phyloP scores from a whole-genome alignment of 2,888 invertebrate genomes.

The Tethea ocularis region DNA sequence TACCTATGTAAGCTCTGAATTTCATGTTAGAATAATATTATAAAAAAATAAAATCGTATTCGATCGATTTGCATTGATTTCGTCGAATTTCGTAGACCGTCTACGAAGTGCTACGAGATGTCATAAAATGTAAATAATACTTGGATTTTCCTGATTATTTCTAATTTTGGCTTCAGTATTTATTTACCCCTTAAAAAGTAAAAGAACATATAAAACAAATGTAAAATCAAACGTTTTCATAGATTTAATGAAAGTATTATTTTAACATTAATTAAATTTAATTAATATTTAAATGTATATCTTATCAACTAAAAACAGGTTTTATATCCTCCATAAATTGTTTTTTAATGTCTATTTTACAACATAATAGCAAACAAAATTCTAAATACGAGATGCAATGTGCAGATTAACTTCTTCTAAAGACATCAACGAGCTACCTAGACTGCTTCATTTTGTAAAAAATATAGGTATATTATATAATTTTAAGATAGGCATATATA shows the following conservation, averaged over 20 bases:
- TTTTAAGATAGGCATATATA: too few relatives aligned
- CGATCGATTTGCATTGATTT: slow-evolving; percentile 1
- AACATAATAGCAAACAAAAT: background rate
- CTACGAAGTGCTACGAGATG: slow-evolving; percentile 26
- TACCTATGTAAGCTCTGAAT: too few relatives aligned
- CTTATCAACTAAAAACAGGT: background rate
- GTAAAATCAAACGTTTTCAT: too few relatives aligned
- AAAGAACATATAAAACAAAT: too few relatives aligned
- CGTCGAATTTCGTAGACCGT: slow-evolving; percentile 29
- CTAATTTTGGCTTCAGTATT: background rate
- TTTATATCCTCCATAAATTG: background rate
- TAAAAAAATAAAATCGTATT: background rate
- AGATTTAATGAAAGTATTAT: background rate
- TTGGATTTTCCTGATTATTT: background rate
- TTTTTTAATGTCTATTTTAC: background rate
- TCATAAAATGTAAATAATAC: background rate
- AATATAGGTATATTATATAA: too few relatives aligned
- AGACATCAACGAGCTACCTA: background rate
- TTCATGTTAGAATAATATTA: background rate
- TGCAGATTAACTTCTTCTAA: background rate
- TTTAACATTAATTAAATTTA: background rate
- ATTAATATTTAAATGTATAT: background rate
- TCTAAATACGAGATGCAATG: background rate
- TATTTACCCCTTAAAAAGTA: background rate
- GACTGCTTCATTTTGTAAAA: background rate